Conservation (phyloP, 2,888 invertebrate genomes). For the Lithophane leautieri region DNA sequence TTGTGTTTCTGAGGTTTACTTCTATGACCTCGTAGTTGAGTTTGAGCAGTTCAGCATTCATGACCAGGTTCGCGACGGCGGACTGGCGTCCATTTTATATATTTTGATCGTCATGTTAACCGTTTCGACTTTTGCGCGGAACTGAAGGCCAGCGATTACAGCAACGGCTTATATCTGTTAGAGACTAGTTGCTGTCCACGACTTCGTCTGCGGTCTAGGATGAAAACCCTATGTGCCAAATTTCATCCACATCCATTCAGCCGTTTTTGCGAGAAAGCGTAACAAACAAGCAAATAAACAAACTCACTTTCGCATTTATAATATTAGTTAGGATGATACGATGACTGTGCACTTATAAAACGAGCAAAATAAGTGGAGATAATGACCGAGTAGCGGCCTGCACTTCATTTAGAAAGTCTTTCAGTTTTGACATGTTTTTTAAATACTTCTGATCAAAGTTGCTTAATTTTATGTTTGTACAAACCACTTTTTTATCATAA, state of each 20-base stretch:
- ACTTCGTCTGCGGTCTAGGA: too few species aligned
- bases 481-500: background rate
- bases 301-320: too few species aligned
- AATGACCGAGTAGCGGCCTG: background rate
- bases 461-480: too few species aligned
- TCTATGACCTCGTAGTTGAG: conserved; percentile 24
- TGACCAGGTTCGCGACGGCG: background rate
- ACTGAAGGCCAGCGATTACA: background rate
- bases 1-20: conserved; percentile 16
- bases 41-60: conserved; percentile 19
- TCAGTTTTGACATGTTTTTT: too few species aligned
- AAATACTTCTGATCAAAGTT: too few species aligned
- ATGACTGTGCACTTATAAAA: conserved; percentile 3
- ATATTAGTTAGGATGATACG: too few species aligned
- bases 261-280: too few species aligned
- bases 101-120: conserved; percentile 37
- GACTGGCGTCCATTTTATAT: conserved; percentile 13
- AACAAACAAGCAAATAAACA: too few species aligned
- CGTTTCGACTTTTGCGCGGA: background rate
- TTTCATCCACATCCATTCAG: too few species aligned
- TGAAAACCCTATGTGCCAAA: too few species aligned
- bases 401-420: background rate
- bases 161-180: conserved; percentile 3
- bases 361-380: background rate
- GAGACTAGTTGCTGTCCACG: too few species aligned